Evolutionary conservation across 2,797 vertebrate genomes (phyloP), one percentile per base, ranked within the genome.

Genomic region (Chelmon rostratus): DNA sequence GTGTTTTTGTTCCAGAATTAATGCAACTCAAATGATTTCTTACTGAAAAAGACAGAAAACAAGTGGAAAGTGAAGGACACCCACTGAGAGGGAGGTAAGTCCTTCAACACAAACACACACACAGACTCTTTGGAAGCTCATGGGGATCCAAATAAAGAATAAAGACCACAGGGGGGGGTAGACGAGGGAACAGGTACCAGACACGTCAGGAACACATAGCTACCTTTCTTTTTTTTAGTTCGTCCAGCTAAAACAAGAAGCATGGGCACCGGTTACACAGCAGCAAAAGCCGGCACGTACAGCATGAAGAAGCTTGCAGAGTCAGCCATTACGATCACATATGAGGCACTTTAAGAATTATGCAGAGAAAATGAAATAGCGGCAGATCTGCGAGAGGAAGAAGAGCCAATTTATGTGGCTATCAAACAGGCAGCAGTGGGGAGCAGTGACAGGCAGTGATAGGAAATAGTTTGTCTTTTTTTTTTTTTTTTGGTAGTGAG

Each of bases 181-280:
- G 68, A 79, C 42, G 6, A 28, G 62, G 78, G 56, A 54, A 81
- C 57, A 75, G 33, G 50, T 37, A 65, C 4, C 76, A 84, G 54
- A 85, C 84, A 84, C 67, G 72, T 73, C 81, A 80, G 79, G 74
- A 76, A 80, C 81, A 87, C 76, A 89, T 89, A 93, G 92, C 92
- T 96, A 96, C 95, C 96, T 96, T 93, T 96, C 86, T 93, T 92
- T 92, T 95, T 95, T 94, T 94, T 95, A 84, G 93, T 88, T 79
- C 89, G 94, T 95, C 94, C 95, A 92, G 95, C 96, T 96, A 95
- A 94, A 96, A 96, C 91, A 95, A 94, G 92, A 95, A 95, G 94
- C 90, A 94, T 71, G 93, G 56, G 87, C 85, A 92, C 19, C 88
- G 19, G 89, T 95, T 94, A 94, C 88, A 90, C 53, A 90, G 85